Base-by-base conservation (phyloP, 2,797 vertebrate species). In the Cephalopachus bancanus region DNA sequence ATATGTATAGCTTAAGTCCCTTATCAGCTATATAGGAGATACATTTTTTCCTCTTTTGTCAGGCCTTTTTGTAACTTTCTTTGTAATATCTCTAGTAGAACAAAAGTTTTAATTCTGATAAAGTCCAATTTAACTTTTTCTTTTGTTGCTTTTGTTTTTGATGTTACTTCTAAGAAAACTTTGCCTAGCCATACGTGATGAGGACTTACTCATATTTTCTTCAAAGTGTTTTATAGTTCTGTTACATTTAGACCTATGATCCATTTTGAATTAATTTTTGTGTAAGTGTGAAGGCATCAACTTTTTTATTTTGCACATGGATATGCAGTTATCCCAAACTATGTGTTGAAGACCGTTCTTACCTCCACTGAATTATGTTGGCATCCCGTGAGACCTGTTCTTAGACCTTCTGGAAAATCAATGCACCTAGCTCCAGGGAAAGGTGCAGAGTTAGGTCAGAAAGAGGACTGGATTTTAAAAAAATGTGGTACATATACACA, bases 201-300 rank as follows among this genome's bases (percentile, higher is more conserved):
- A 67, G 65, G 11, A 87, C 87, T 79, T 93, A 83, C 28, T 90
- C 22, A 59, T 59, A 67, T 92, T 93, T 93, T 94, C n/a, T 78
- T 78, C 30, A 72, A 72, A 81, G 49, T 71, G n/a, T 72, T 65
- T 89, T 80, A 60, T 26, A 89, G 57, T 59, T 85, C 80, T 76
- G 20, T 85, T 81, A 59, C n/a, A 75, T 88, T 88, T 69, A 88
- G 80, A 91, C 62, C 15, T 96, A 0, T 90, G 10, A 84, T 84
- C 64, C 74, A 57, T 55, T 69, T 80, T 91, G 17, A 62, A 55
- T 62, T 67, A 72, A n/a, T 72, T 76, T 94, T 83, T 96, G 19
- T 75, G 20, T 69, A 79, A 30, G 20, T 89, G 12, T 95, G 10
- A 92, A 84, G 22, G 51, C 86, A 30, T 72, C 20, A 51, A 79